Evolutionary conservation across 2,113 vertebrate species (phyloP), one percentile per base, ranked within the genome.

Genomic region (Herpetotheres cachinnans): DNA sequence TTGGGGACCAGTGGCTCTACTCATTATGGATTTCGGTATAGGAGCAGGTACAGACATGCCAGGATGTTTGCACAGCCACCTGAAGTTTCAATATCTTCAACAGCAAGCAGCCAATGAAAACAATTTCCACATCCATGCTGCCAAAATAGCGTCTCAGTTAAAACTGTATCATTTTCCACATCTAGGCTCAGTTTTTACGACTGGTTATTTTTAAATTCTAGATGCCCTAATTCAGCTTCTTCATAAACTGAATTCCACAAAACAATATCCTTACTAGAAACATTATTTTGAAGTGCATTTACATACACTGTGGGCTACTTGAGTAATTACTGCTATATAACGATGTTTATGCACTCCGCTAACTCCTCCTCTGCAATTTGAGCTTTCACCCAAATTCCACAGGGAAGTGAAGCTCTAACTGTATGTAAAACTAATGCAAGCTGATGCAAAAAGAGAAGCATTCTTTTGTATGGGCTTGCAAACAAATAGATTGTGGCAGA

Each of bases 31-130:
- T 76, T 73, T 89, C 61, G 73, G 65, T 9, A n/a, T 1, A 83
- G 74, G 7, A 89, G 26, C 58, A 83, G 93, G 78, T 81, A 96
- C 54, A 91, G 81, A 32, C 70, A 59, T 0, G 1, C 62, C 54
- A 82, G 50, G 78, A 71, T 93, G 66, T 83, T 87, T 94, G 84
- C 58, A 70, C 30, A 87, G 94, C 89, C 90, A 96, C 78, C 91
- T 93, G 82, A 95, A 93, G 71, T 66, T 93, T 93, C 77, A 94
- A 0, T 74, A 94, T 54, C 74, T 86, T 79, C n/a, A 71, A 42
- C 1, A 12, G 81, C 66, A 73, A 91, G 67, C n/a, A 80, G 93
- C 71, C 91, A 95, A n/a, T 47, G 50, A 46, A 91, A 97, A 66
- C 47, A 80, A 91, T 47, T 90, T 91, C 58, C 54, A 93, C 74